Conservation (phyloP, 2,797 vertebrate genomes). For the Anas bahamensis region DNA sequence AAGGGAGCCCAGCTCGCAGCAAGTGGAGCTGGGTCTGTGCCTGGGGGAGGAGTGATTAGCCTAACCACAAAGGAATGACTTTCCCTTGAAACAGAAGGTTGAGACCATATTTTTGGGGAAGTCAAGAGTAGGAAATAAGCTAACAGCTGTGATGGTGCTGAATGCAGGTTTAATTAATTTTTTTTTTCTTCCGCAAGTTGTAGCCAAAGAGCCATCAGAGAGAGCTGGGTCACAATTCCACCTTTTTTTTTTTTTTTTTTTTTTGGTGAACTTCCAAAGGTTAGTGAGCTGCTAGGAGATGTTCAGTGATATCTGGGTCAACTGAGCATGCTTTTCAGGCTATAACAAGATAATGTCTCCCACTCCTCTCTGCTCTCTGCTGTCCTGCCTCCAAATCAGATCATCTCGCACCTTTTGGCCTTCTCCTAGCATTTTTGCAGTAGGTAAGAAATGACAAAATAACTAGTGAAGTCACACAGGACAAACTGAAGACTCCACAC, state of each 20-base stretch:
- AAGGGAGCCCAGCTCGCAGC: neutral
- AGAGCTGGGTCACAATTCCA: neutral
- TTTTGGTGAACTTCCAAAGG: slow-evolving; percentile 8
- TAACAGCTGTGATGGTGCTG: slow-evolving; percentile 48
- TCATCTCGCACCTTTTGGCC: neutral
- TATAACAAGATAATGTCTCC: neutral
- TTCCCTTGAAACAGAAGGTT: slow-evolving; percentile 59
- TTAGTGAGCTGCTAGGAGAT: slow-evolving; percentile 7
- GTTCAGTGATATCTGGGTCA: neutral
- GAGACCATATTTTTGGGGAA: slow-evolving; percentile 47
- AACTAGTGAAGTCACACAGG: neutral
- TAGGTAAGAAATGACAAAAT: neutral
- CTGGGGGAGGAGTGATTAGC: slow-evolving; percentile 49
- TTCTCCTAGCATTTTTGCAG: neutral
- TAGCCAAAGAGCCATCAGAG: slow-evolving; percentile 42
- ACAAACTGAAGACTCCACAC: neutral
- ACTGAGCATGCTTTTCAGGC: neutral
- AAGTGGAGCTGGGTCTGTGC: slow-evolving; percentile 37
- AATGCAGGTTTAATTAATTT: slow-evolving; percentile 48
- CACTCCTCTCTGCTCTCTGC: neutral
- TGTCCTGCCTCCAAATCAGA: neutral
- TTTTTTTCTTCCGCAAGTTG: slow-evolving; percentile 1
- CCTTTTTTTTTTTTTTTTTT: neutral
- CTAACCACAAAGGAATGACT: slow-evolving; percentile 44
- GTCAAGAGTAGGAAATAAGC: slow-evolving; percentile 26